phyloP scores from a whole-genome alignment of 2,113 vertebrate species.

The Ivindomyrus marchei region DNA sequence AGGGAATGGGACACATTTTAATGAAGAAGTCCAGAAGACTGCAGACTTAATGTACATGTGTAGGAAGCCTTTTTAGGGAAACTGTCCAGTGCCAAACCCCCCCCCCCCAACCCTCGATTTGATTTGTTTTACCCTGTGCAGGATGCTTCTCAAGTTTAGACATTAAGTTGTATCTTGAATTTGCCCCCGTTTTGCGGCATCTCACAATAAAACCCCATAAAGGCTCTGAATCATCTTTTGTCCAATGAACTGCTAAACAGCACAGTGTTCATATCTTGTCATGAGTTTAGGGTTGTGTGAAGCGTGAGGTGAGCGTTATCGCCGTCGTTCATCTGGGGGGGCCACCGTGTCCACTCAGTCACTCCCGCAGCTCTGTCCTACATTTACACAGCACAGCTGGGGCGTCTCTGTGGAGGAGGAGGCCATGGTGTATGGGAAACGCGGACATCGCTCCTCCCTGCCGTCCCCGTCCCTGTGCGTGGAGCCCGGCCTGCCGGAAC shows the following conservation, averaged over 20 bases:
- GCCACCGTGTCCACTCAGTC: neutral
- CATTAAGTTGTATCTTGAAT: neutral
- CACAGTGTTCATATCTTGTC: neutral
- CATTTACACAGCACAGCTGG: slow-evolving; percentile 69
- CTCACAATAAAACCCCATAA: neutral
- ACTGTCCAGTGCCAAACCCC: neutral
- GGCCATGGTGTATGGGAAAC: slow-evolving; percentile 55
- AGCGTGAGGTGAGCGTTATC: neutral
- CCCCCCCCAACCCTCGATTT: neutral
- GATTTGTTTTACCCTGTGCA: neutral
- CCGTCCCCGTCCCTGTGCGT: slow-evolving; percentile 46
- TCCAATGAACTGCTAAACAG: neutral
- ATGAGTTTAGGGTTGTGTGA: neutral
- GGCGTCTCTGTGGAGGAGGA: slow-evolving; percentile 84
- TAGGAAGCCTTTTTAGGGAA: neutral
- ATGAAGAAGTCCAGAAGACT: neutral
- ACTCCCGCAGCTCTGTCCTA: neutral
- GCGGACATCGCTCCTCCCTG: slow-evolving; percentile 45
- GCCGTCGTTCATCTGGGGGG: neutral
- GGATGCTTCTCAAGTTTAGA: neutral
- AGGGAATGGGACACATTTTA: neutral
- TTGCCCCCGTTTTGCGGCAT: neutral
- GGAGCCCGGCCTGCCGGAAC: slow-evolving; percentile 53
- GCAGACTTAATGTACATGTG: neutral
- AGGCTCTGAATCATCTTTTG: neutral